phyloP scores from a whole-genome alignment of 2,888 invertebrate species.

The Eupithecia subfuscata region DNA sequence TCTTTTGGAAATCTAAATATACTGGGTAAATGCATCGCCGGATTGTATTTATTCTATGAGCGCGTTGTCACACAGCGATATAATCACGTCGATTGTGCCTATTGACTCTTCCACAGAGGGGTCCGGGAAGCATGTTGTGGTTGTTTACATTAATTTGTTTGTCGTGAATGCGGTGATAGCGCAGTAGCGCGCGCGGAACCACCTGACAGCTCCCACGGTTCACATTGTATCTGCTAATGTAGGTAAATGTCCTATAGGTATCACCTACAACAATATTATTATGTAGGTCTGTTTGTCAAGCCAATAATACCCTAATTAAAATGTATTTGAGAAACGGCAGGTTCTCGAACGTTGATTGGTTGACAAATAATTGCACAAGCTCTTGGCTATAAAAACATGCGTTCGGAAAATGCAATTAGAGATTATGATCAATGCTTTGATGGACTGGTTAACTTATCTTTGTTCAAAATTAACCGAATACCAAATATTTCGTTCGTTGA shows the following conservation, averaged over 20 bases:
- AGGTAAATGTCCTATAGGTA: neutral
- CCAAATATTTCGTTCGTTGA: too few relatives aligned
- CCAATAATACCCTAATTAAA: too few relatives aligned
- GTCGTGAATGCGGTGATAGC: slow-evolving; percentile 6
- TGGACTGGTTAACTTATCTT: too few relatives aligned
- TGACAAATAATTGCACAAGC: too few relatives aligned
- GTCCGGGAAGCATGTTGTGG: neutral
- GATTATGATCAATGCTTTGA: too few relatives aligned
- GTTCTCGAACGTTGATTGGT: too few relatives aligned
- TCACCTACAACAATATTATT: too few relatives aligned
- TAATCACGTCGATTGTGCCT: neutral
- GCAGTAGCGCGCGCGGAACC: slow-evolving; percentile 12
- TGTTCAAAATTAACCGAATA: too few relatives aligned
- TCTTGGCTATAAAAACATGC: too few relatives aligned
- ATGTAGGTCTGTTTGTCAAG: too few relatives aligned
- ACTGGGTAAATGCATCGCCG: neutral
- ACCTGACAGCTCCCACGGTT: slow-evolving; percentile 17
- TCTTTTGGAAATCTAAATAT: neutral
- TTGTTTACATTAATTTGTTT: neutral
- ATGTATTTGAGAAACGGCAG: neutral
- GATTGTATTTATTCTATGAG: neutral
- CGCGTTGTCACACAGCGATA: neutral
- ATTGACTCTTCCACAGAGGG: neutral
- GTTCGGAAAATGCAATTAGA: too few relatives aligned
- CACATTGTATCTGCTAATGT: neutral